Base-by-base conservation (phyloP, 2,888 invertebrate species). In the Leptopterna dolabrata region DNA sequence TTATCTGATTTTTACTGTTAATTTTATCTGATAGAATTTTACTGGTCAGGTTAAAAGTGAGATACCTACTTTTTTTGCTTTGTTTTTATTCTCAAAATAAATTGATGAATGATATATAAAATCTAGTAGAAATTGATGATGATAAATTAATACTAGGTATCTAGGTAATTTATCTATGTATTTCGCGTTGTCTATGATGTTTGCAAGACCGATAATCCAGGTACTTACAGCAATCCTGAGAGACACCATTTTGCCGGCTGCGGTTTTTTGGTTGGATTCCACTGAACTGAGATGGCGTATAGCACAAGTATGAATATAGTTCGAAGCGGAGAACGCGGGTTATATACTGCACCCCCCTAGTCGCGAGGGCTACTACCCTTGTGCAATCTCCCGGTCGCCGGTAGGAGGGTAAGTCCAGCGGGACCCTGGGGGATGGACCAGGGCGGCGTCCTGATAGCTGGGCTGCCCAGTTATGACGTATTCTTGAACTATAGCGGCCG, bases 341-440 rank as follows among this genome's bases (percentile, higher is more conserved):
- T 78, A 78, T 78, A 78, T 78, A 78, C 41, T 43, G 45, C 78
- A 78, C 78, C 78, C 78, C 78, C 63, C 63, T 63, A 63, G 2
- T n/a, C 11, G 24, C 24, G 63, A 24, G 63, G 24, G 4, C 63
- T 19, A 27, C 63, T 63, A 24, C 63, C 63, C 63, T 63, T 63
- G 63, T 63, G 63, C 63, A 63, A 63, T 19, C 24, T 19, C 19
- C 7, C 0, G 63, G 63, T n/a, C 36, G 7, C 11, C 63, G 63
- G 63, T 47, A 63, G 63, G 24, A 63, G 63, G 63, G 63, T 63
- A n/a, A 36, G 51, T 51, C 16, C n/a, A n/a, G 13, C n/a, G n/a
- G 51, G 51, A n/a, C 51, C 51, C n/a, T n/a, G 51, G 51, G 51
- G 51, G 51, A 51, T 51, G 51, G 16, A 4, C 51, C 4, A n/a